These are phyloP conservation scores for Platyrinchus mystaceus DNA, from an alignment of 2,797 vertebrate species.

Conservation along the genomic window DNA sequence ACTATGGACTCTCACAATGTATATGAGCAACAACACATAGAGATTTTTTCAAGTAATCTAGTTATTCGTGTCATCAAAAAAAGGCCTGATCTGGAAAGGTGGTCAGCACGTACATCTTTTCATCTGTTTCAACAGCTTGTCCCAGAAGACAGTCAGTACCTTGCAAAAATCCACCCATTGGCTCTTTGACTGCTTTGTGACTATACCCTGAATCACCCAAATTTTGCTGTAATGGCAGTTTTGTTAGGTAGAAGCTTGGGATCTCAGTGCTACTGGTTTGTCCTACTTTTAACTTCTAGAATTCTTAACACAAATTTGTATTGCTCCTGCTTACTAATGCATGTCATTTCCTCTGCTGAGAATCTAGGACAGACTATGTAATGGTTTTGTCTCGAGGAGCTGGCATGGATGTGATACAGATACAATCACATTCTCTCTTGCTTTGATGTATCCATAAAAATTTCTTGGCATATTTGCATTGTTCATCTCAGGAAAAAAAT, in stretches of 20 bases:
- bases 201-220: neutral
- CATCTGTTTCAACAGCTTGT: neutral
- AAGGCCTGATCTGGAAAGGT: neutral
- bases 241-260: neutral
- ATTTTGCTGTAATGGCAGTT: neutral
- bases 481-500: neutral
- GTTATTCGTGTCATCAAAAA: neutral
- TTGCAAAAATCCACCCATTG: neutral
- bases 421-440: neutral
- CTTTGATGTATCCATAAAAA: neutral
- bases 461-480: neutral
- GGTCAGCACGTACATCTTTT: neutral
- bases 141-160: neutral
- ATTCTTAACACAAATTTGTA: neutral
- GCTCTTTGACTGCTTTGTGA: neutral
- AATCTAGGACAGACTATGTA: neutral
- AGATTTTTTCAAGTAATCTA: neutral
- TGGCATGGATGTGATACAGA: neutral
- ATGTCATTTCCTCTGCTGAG: neutral
- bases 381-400: neutral
- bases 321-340: neutral
- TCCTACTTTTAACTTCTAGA: neutral
- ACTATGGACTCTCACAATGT: rapidly evolving
- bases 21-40: neutral
- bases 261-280: neutral